Base-by-base conservation (phyloP, 1,140 invertebrate genomes). In the Drosophila tristis region DNA sequence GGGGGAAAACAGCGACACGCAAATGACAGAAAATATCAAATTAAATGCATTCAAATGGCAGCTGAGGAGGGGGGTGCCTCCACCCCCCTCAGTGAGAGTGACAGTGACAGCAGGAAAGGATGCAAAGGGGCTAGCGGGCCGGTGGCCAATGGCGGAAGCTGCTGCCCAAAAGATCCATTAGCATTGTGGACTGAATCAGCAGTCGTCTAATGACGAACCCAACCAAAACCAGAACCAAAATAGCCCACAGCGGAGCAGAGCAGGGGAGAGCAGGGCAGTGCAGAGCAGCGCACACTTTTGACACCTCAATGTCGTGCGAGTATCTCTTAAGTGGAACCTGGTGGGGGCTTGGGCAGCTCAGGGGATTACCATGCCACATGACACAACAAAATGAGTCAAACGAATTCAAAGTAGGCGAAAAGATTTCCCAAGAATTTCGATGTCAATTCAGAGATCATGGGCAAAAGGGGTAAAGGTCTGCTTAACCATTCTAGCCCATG, bases 21-120 rank as follows among this genome's bases (percentile, higher is more conserved):
- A 47, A 51, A 65, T 56, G 60, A 74, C 70, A 63, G 44, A 57
- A 82, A 81, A 82, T 82, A 79, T 72, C 57, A 80, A 79, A 84
- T 85, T 71, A 82, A 82, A 82, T 84, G 76, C 76, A 80, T 85
- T 80, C 47, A 62, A 53, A 59, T 74, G 81, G 49, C 81, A 85
- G 80, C 59, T 84, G 79, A 63, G 58, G 55, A 62, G 43, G 65
- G 72, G 79, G n/a, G n/a, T 80, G 79, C 11, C 35, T 57, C 67
- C 31, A 1, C 29, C 0, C 31, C 7, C 8, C 31, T 31, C 31
- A 44, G 57, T 20, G 25, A 61, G 42, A 56, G 23, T 42, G 25
- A 42, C 8, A 48, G 29, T 42, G 25, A 42, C 8, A 48, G 29
- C 31, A 13, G 15, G 55, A 66, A 11, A 16, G 29, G 31, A 16